Conservation (phyloP, 2,888 invertebrate genomes). For the Protodeltote pygarga region DNA sequence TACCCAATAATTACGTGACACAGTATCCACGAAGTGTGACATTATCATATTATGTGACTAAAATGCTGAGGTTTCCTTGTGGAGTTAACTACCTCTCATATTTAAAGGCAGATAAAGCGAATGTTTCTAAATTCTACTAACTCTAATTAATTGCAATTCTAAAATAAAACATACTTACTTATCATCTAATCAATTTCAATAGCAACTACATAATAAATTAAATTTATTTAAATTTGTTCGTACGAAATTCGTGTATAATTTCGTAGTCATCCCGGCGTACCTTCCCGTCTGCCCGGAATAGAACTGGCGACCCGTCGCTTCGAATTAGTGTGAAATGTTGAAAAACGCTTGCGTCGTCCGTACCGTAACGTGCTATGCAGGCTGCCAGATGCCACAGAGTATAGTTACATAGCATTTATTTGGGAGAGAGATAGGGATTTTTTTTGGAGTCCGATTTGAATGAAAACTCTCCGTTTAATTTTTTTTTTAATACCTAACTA, state of each 20-base stretch:
- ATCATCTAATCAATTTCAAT: slow-evolving; percentile 7
- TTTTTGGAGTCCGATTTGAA: too few species aligned
- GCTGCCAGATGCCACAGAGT: slow-evolving; percentile 54
- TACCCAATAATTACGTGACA: too few species aligned
- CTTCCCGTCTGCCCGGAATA: slow-evolving; percentile 75
- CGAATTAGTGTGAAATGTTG: slow-evolving; percentile 81
- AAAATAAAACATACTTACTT: slow-evolving; percentile 12
- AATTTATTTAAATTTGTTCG: slow-evolving; percentile 25
- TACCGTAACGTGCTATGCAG: slow-evolving; percentile 50
- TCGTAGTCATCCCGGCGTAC: slow-evolving; percentile 56
- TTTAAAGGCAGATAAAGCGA: too few species aligned
- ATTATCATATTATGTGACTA: too few species aligned
- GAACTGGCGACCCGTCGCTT: slow-evolving; percentile 79
- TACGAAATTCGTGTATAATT: slow-evolving; percentile 48
- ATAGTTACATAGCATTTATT: slow-evolving; percentile 24
- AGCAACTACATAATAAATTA: slow-evolving; percentile 30
- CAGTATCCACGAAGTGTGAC: too few species aligned
- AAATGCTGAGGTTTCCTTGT: too few species aligned
- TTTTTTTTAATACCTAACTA: too few species aligned
- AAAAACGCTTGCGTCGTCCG: slow-evolving; percentile 72
- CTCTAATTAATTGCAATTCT: too few species aligned
- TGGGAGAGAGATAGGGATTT: not conserved
- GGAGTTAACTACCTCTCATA: too few species aligned
- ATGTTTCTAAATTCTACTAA: too few species aligned
- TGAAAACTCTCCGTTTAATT: not conserved